Base-by-base conservation (phyloP, 2,797 vertebrate species). In the Chelon labrosus region DNA sequence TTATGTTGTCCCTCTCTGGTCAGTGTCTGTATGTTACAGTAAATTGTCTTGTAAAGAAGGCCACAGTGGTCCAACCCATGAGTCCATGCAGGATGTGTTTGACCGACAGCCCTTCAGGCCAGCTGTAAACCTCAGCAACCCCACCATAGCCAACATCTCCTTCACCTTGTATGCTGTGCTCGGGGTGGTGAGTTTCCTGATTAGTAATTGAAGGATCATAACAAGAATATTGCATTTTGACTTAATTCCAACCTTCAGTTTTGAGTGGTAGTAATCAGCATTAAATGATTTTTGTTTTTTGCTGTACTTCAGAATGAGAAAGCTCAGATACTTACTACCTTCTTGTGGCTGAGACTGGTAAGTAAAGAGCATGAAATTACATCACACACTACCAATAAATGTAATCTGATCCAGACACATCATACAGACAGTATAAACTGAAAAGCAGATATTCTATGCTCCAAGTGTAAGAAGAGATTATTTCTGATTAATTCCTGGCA, bases 131-230 rank as follows among this genome's bases (percentile, higher is more conserved):
- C 88, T 94, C 66, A 96, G 93, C 68, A 93, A 90, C 44, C 95
- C 94, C 16, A 96, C 94, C 53, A 87, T 90, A 9, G 47, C 94
- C 73, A 96, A 95, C 88, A 94, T 96, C 80, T 96, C 95, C 69
- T 96, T 96, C 90, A 96, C 95, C 1, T 91, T 96, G 12, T 96
- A 96, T 3, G 95, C 95, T 1, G 92, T 95, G 14, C 86, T 96
- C 17, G 93, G 95, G 17, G 94, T 95, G 94, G 94, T 96, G 71
- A 89, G 91, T 79, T 44, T 51, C 1, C 20, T 42, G n/a, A 2
- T 19, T 44, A 8, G 6, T 0, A 0, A 6, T 46, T 49, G 38
- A 58, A 19, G 4, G 16, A 41, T 38, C 42, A 35, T 2, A 53
- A 0, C 0, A 14, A 38, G 1, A 19, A 12, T 19, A 39, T n/a